A percentile compares a stretch with the other conserved stretches of the same genome.
Conservation (phyloP, 1,140 invertebrate genomes). For the Physella acuta region DNA sequence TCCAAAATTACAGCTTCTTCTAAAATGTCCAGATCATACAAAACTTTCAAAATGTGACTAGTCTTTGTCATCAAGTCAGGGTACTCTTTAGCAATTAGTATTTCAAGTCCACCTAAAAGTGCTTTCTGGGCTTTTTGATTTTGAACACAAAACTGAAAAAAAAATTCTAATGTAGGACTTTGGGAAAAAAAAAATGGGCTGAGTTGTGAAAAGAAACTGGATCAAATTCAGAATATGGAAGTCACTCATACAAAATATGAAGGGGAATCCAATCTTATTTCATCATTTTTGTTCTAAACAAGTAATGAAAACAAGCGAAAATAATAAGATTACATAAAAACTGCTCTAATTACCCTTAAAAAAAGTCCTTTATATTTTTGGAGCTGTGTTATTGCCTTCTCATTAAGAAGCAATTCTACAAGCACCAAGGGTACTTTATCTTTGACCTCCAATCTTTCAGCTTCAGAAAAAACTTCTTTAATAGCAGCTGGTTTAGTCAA, state of each 20-base stretch:
- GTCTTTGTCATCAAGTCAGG: slow-evolving; percentile 80
- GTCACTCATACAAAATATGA: not conserved
- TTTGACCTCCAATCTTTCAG: slow-evolving; percentile 92
- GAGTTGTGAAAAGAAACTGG: not conserved
- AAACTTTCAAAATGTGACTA: slow-evolving; percentile 84
- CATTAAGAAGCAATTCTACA: slow-evolving; percentile 88
- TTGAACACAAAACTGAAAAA: slow-evolving; percentile 81
- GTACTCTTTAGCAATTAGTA: slow-evolving; percentile 80
- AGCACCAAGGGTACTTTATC: slow-evolving; percentile 90
- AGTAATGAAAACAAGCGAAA: slow-evolving; percentile 57
- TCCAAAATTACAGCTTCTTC: slow-evolving; percentile 76
- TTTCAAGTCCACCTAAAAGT: slow-evolving; percentile 91
- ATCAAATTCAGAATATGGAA: not conserved
- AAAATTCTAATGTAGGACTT: no score
- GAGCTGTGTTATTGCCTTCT: slow-evolving; percentile 77
- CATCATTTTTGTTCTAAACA: not conserved
- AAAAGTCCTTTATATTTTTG: slow-evolving; percentile 63
- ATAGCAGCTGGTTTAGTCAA: slow-evolving; percentile 61
- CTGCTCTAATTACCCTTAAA: slow-evolving; percentile 61
- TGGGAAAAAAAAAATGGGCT: no score
- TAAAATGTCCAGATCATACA: slow-evolving; percentile 94
- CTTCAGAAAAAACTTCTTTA: slow-evolving; percentile 88
- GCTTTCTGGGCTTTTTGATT: slow-evolving; percentile 92
- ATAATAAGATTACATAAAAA: no score
- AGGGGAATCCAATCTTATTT: not conserved